These are phyloP conservation scores for Resseliella maxima DNA, from an alignment of 2,888 invertebrate genomes.

Conservation along the genomic window DNA sequence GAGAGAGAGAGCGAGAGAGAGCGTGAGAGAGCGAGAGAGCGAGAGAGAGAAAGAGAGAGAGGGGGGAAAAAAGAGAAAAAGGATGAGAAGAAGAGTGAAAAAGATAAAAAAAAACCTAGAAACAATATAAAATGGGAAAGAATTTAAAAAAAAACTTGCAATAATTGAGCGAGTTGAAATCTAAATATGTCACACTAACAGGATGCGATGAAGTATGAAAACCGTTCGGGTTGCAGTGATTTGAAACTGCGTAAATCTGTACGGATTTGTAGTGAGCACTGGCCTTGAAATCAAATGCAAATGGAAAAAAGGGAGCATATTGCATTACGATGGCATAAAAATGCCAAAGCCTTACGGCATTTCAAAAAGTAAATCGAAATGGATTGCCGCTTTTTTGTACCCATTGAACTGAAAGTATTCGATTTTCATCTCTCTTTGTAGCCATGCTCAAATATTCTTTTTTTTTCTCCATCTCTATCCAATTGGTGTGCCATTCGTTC, in stretches of 20 bases:
- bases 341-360: slow-evolving; percentile 45
- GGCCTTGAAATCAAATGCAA: not conserved
- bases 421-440: not conserved
- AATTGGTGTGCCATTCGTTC: slow-evolving; percentile 10
- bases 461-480: not conserved
- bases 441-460: not conserved
- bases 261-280: not conserved
- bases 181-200: slow-evolving; percentile 56
- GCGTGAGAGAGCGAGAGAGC: no score
- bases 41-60: no score
- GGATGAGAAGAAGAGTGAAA: not conserved
- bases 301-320: slow-evolving; percentile 16
- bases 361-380: slow-evolving; percentile 54
- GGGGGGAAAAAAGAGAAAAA: no score
- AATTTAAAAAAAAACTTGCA: not conserved
- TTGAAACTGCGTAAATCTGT: not conserved
- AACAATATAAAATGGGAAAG: not conserved
- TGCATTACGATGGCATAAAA: no score
- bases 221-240: slow-evolving; percentile 6
- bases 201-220: slow-evolving; percentile 54
- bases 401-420: slow-evolving; percentile 50
- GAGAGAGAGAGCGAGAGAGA: no score
- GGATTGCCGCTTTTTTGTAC: slow-evolving; percentile 42
- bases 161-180: not conserved
- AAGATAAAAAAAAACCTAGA: not conserved